Evolutionary conservation across 2,888 invertebrate genomes (phyloP).

Genomic region (Dendrolimus houi): DNA sequence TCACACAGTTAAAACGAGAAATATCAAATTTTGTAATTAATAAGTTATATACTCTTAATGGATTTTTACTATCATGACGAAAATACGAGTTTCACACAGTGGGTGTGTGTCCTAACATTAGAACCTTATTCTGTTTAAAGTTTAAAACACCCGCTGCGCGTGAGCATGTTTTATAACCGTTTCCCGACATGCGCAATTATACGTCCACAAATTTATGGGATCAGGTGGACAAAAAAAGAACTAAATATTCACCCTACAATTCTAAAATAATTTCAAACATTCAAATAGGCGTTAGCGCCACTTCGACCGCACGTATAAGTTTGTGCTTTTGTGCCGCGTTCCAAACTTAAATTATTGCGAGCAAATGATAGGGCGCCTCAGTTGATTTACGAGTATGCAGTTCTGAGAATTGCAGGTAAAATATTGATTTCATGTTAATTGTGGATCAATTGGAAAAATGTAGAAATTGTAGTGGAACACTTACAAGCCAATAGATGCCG

Average conservation of each 20-base stretch:
- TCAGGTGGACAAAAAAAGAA: too few species aligned
- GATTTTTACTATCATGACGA: too few species aligned
- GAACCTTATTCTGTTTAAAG: not conserved
- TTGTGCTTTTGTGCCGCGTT: not conserved
- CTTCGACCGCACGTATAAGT: too few species aligned
- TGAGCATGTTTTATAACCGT: not conserved
- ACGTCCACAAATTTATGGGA: not conserved
- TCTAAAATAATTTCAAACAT: too few species aligned
- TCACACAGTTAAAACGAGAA: too few species aligned
- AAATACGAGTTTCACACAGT: not conserved
- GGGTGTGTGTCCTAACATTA: too few species aligned
- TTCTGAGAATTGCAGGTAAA: slow-evolving; percentile 45
- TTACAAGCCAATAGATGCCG: too few species aligned
- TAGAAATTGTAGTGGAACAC: too few species aligned
- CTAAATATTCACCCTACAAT: too few species aligned
- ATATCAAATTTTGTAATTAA: too few species aligned
- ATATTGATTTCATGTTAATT: not conserved
- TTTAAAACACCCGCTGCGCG: not conserved
- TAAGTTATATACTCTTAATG: too few species aligned
- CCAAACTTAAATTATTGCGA: not conserved
- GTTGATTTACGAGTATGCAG: slow-evolving; percentile 58
- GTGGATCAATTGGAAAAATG: not conserved
- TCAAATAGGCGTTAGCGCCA: too few species aligned
- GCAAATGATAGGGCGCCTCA: slow-evolving; percentile 69
- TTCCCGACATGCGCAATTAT: not conserved